Conservation (phyloP, 2,888 invertebrate genomes). For the Coelinius sp. region DNA sequence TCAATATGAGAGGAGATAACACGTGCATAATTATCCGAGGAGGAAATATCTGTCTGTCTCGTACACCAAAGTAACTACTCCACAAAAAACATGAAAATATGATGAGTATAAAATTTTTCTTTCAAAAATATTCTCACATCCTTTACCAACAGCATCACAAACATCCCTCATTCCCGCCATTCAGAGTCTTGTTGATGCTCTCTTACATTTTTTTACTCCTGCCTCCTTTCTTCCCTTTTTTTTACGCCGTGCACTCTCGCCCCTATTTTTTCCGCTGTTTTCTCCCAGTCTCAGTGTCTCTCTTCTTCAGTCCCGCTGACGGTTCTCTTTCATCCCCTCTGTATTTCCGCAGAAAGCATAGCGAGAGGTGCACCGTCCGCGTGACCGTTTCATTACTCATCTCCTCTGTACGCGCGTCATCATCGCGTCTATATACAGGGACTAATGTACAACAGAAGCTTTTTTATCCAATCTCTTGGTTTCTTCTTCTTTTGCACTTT, state of each 20-base stretch:
- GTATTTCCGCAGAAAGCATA: not conserved
- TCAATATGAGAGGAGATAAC: too few species aligned
- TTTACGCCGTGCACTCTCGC: not conserved
- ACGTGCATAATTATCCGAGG: too few species aligned
- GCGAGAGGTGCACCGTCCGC: constrained; percentile 43
- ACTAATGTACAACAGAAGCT: not conserved
- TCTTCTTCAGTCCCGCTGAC: constrained; percentile 42
- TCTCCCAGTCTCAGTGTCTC: constrained; percentile 16
- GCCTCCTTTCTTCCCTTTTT: not conserved
- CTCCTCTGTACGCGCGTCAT: constrained; percentile 47
- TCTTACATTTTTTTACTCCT: not conserved
- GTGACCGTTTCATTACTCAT: constrained; percentile 62
- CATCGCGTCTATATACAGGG: constrained; percentile 36
- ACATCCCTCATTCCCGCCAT: constrained; percentile 20
- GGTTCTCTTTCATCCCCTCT: constrained; percentile 7
- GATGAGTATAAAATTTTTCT: constrained; percentile 9
- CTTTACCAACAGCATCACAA: constrained; percentile 17
- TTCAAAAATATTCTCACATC: constrained; percentile 4
- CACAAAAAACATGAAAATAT: not conserved
- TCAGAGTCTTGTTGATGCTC: constrained; percentile 13
- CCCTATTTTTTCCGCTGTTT: constrained; percentile 21
- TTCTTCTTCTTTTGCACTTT: not conserved
- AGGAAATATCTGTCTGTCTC: too few species aligned
- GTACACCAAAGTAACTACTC: not conserved
- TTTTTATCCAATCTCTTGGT: constrained; percentile 3